Percentiles rank a stretch among this genome's conserved stretches.
Evolutionary conservation across 1,140 invertebrate genomes (phyloP).

Genomic region (Heliothis subflexa): DNA sequence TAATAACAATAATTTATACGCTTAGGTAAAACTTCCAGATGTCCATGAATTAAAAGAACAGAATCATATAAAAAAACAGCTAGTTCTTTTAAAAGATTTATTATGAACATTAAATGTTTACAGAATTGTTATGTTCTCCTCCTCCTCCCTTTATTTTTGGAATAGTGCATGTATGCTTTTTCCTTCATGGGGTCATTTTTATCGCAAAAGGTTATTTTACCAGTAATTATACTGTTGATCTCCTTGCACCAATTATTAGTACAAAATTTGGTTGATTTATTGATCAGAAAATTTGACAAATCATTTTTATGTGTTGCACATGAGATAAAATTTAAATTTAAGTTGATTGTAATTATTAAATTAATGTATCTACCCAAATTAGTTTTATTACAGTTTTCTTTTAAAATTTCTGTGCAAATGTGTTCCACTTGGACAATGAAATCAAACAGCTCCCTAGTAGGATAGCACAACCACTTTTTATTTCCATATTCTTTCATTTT

Average conservation of each 20-base stretch:
- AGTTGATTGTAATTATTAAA: not conserved
- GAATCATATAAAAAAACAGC: too few species aligned
- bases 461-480: slow-evolving; percentile 18
- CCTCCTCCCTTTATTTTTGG: not conserved
- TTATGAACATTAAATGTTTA: too few species aligned
- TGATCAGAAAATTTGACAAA: not conserved
- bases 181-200: not conserved
- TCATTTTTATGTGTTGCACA: not conserved
- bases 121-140: not conserved
- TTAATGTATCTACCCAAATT: not conserved
- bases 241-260: not conserved
- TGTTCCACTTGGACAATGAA: slow-evolving; percentile 13
- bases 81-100: too few species aligned
- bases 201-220: not conserved
- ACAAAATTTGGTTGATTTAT: not conserved
- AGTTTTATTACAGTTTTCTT: not conserved
- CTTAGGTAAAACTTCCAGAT: too few species aligned
- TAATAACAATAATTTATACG: too few species aligned
- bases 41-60: too few species aligned
- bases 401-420: not conserved
- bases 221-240: too few species aligned
- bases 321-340: not conserved
- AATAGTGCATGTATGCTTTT: slow-evolving; percentile 1
- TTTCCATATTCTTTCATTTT: slow-evolving; percentile 1
- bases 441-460: not conserved